Conservation (phyloP, 2,888 invertebrate genomes). For the Oeneis ivallda region DNA sequence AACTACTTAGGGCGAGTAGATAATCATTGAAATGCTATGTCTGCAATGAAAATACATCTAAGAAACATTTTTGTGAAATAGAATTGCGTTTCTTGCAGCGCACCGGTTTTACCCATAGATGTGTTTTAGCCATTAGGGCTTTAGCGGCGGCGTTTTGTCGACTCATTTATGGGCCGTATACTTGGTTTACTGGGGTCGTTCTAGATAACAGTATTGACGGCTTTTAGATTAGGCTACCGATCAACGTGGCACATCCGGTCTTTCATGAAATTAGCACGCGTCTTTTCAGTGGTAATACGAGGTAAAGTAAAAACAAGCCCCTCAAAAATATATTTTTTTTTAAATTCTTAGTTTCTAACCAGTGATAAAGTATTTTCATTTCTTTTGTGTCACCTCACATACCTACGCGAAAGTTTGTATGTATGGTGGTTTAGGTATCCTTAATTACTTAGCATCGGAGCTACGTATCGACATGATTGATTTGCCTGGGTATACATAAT, state of each 20-base stretch:
- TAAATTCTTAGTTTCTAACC: too few relatives aligned
- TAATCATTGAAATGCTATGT: background rate
- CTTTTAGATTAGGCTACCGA: slow-evolving; percentile 62
- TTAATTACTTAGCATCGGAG: too few relatives aligned
- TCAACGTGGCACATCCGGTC: slow-evolving; percentile 49
- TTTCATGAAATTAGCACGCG: slow-evolving; percentile 59
- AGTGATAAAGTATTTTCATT: too few relatives aligned
- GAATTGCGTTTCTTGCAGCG: slow-evolving; percentile 1
- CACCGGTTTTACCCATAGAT: slow-evolving; percentile 1
- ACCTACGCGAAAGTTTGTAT: too few relatives aligned
- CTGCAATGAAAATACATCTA: background rate
- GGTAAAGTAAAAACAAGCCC: too few relatives aligned
- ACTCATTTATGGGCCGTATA: slow-evolving; percentile 73
- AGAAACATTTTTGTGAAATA: background rate
- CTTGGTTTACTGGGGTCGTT: slow-evolving; percentile 65
- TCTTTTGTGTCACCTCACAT: too few relatives aligned
- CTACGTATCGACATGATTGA: too few relatives aligned
- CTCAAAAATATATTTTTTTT: too few relatives aligned
- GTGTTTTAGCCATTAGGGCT: slow-evolving; percentile 53
- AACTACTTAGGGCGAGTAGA: too few relatives aligned
- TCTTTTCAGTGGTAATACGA: background rate
- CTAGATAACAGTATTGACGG: slow-evolving; percentile 71
- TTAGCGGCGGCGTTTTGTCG: slow-evolving; percentile 58
- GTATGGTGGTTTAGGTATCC: too few relatives aligned
- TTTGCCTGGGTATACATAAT: too few relatives aligned